Percentiles rank a stretch among this genome's conserved stretches.
phyloP scores from a whole-genome alignment of 2,888 invertebrate genomes.

The Dilophus febrilis region DNA sequence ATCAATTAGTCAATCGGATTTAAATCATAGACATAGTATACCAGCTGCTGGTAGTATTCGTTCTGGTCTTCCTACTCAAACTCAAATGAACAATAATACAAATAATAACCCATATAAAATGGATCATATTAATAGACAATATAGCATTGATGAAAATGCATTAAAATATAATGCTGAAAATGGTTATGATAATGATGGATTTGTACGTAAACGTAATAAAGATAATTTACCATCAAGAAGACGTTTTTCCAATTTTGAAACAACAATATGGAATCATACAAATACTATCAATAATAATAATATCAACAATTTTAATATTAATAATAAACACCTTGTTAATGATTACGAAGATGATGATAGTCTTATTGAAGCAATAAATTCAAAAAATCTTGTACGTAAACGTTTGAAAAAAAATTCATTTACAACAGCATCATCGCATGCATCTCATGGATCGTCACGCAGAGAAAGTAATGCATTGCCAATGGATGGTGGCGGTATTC shows the following conservation, averaged over 20 bases:
- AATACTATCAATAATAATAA: no score
- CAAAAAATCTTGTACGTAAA: neutral
- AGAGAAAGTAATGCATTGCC: neutral
- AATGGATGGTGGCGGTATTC: slow-evolving; percentile 5
- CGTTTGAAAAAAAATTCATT: neutral
- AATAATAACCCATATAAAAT: neutral
- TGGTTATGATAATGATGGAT: no score
- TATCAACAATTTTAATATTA: no score
- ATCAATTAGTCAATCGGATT: neutral
- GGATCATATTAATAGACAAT: neutral
- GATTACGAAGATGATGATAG: neutral
- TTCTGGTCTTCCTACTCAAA: neutral
- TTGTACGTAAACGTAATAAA: no score
- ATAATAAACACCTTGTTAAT: no score
- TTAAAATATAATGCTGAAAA: neutral
- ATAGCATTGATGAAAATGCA: neutral
- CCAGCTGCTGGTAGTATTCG: neutral
- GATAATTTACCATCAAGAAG: no score
- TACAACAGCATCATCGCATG: neutral
- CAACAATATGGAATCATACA: neutral
- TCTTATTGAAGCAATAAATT: neutral
- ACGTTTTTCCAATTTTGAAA: neutral
- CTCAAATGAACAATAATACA: neutral
- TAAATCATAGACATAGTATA: neutral
- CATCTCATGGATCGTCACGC: neutral